A percentile compares a stretch with the other conserved stretches of the same genome.
Conservation (phyloP, 2,888 invertebrate genomes). For the Pseudeuparius sepicola region DNA sequence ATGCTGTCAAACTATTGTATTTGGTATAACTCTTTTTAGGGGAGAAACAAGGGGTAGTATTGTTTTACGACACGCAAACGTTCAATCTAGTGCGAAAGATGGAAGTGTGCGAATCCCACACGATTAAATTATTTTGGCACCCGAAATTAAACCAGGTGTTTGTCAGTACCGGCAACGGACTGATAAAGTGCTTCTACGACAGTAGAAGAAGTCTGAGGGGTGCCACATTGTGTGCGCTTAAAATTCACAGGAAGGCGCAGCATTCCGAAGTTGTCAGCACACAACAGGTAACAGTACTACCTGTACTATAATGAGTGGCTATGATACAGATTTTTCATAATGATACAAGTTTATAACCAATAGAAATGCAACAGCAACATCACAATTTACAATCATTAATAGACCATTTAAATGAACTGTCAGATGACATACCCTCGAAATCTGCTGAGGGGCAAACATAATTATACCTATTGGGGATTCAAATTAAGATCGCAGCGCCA, state of each 20-base stretch:
- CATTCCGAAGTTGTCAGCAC: constrained; percentile 80
- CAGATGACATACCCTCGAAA: no score
- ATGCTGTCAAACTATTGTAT: no score
- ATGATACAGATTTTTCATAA: no score
- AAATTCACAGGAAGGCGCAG: constrained; percentile 62
- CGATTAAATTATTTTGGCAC: constrained; percentile 90
- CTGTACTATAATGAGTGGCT: no score
- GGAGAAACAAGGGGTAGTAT: constrained; percentile 51
- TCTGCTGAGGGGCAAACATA: no score
- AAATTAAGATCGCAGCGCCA: no score
- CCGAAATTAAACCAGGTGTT: constrained; percentile 96
- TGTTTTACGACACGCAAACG: constrained; percentile 71
- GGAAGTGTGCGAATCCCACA: constrained; percentile 67
- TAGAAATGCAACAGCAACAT: no score
- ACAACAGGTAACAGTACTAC: constrained; percentile 76
- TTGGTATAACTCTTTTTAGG: constrained; percentile 24
- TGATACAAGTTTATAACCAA: no score
- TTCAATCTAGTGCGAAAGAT: constrained; percentile 66
- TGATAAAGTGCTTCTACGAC: constrained; percentile 85
- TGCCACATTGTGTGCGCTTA: constrained; percentile 80
- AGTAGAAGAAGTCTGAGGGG: constrained; percentile 78
- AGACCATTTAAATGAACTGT: no score
- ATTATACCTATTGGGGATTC: no score
- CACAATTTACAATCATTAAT: no score
- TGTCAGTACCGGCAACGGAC: constrained; percentile 83